These are phyloP conservation scores for Acronicta aceris DNA, from an alignment of 2,888 invertebrate genomes.

Conservation along the genomic window DNA sequence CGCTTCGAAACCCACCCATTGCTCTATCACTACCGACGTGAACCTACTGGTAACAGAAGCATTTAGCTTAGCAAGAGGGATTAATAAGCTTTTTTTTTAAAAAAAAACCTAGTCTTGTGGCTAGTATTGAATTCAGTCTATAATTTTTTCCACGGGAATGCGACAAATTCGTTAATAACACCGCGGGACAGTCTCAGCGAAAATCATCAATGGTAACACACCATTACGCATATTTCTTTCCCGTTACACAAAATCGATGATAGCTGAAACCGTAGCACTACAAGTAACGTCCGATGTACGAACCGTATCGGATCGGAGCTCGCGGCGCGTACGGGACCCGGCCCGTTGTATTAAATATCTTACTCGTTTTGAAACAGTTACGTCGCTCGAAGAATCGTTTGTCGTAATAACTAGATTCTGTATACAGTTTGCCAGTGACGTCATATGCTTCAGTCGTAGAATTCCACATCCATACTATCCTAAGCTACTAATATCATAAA, in stretches of 20 bases:
- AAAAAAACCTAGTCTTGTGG: too few relatives aligned
- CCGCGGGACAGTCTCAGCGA: neutral
- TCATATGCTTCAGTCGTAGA: too few relatives aligned
- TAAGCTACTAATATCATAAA: too few relatives aligned
- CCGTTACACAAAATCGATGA: constrained; percentile 40
- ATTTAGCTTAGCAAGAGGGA: too few relatives aligned
- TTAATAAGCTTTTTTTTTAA: too few relatives aligned
- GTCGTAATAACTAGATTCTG: constrained; percentile 14
- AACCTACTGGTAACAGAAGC: too few relatives aligned
- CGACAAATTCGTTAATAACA: neutral
- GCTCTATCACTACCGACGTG: too few relatives aligned
- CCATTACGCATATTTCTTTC: neutral
- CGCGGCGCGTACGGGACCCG: constrained; percentile 38
- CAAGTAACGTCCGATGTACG: constrained; percentile 36
- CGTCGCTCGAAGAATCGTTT: constrained; percentile 13
- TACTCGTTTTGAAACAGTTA: constrained; percentile 34
- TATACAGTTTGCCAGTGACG: neutral
- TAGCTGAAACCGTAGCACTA: constrained; percentile 13
- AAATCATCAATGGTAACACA: neutral
- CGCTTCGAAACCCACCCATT: too few relatives aligned
- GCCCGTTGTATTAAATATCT: constrained; percentile 46
- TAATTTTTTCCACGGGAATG: too few relatives aligned
- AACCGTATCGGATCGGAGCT: constrained; percentile 42
- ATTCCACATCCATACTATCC: too few relatives aligned
- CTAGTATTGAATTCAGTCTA: too few relatives aligned